These are phyloP conservation scores for Coleophora deauratella DNA, from an alignment of 2,888 invertebrate genomes.

Conservation along the genomic window DNA sequence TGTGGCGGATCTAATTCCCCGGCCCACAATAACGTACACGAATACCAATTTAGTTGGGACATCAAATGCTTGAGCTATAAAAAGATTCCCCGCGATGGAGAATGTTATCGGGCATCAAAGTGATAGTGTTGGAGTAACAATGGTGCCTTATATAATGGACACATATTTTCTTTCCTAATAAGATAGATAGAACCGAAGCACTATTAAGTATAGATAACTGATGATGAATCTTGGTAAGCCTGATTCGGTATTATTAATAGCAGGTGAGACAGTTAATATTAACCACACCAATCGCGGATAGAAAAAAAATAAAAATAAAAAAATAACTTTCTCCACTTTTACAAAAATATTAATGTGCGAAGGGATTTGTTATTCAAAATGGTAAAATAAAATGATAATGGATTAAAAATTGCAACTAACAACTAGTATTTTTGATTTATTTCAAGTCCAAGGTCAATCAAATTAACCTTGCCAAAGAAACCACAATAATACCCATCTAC, in stretches of 20 bases:
- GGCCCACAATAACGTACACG: constrained; percentile 56
- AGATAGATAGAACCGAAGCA: too few relatives aligned
- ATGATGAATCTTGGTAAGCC: too few relatives aligned
- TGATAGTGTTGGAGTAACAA: constrained; percentile 25
- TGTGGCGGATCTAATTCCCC: constrained; percentile 69
- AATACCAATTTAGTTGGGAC: constrained; percentile 57
- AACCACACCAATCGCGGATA: too few relatives aligned
- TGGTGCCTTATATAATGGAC: constrained; percentile 16
- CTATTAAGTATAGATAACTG: too few relatives aligned
- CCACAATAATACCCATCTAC: constrained; percentile 5
- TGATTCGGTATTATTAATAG: too few relatives aligned
- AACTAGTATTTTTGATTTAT: constrained; percentile 1
- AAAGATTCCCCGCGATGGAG: constrained; percentile 31
- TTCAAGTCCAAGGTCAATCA: constrained; percentile 2
- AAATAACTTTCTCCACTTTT: too few relatives aligned
- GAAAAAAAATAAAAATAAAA: too few relatives aligned
- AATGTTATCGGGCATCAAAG: constrained; percentile 42
- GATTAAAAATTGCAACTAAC: not conserved
- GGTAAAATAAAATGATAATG: too few relatives aligned
- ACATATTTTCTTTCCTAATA: too few relatives aligned
- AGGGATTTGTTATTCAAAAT: too few relatives aligned
- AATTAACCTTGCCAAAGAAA: constrained; percentile 28
- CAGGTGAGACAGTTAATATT: too few relatives aligned
- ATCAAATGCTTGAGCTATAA: constrained; percentile 40
- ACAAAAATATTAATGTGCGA: too few relatives aligned